Evolutionary conservation across 2,888 invertebrate species (phyloP).

Genomic region (Melanotus villosus): DNA sequence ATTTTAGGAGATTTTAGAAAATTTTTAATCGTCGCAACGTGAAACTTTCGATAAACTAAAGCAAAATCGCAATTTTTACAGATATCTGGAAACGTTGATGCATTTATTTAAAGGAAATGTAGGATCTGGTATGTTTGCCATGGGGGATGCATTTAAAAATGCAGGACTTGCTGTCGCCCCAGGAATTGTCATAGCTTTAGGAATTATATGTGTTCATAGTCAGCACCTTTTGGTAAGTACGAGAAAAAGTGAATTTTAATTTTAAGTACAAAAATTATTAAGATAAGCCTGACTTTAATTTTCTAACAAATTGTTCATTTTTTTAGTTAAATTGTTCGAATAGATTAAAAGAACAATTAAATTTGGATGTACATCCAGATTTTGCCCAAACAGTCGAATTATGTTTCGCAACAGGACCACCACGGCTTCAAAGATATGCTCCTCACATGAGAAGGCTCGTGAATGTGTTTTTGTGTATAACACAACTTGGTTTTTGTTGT

Average conservation of each 20-base stretch:
- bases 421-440: constrained; percentile 74
- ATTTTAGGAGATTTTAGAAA: too few relatives aligned
- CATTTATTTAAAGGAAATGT: constrained; percentile 96
- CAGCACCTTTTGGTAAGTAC: constrained; percentile 88
- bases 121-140: constrained; percentile 95
- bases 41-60: too few relatives aligned
- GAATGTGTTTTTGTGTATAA: constrained; percentile 90
- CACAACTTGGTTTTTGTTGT: constrained; percentile 98
- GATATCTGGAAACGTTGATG: constrained; percentile 89
- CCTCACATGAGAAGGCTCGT: constrained; percentile 79
- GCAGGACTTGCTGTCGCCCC: constrained; percentile 90
- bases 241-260: too few relatives aligned
- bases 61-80: constrained; percentile 66
- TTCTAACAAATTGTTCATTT: too few relatives aligned
- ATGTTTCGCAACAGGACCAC: constrained; percentile 84
- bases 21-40: too few relatives aligned
- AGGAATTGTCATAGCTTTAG: constrained; percentile 83
- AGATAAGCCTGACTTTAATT: too few relatives aligned
- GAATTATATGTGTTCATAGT: constrained; percentile 90
- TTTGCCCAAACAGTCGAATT: constrained; percentile 88
- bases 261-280: too few relatives aligned
- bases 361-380: constrained; percentile 74
- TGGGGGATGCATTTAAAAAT: constrained; percentile 95
- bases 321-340: constrained; percentile 79
- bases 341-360: constrained; percentile 75